Evolutionary conservation across 2,888 invertebrate species (phyloP).

Genomic region (Dryobota labecula): DNA sequence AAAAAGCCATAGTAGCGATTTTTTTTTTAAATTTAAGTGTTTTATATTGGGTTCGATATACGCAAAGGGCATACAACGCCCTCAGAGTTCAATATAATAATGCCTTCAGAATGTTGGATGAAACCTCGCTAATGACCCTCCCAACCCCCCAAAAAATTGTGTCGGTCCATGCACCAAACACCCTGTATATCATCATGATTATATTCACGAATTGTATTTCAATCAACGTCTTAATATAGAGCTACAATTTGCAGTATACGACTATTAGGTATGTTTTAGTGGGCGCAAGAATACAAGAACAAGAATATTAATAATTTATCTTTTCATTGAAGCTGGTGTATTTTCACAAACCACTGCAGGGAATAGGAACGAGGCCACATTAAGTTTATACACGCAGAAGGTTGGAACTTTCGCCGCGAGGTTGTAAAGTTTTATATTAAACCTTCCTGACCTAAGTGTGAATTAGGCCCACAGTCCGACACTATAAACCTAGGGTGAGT

Average conservation of each 20-base stretch:
- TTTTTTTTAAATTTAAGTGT: too few relatives aligned
- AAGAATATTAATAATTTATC: background rate
- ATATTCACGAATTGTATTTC: too few relatives aligned
- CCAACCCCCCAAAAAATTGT: too few relatives aligned
- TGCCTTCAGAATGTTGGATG: too few relatives aligned
- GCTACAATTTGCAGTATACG: background rate
- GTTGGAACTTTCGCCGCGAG: constrained; percentile 46
- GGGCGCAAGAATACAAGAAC: background rate
- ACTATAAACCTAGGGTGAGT: constrained; percentile 36
- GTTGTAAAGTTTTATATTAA: constrained; percentile 70
- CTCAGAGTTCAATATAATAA: too few relatives aligned
- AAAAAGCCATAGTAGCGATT: too few relatives aligned
- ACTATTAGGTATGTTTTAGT: background rate
- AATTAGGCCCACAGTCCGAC: constrained; percentile 28
- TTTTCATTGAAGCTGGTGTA: constrained; percentile 8
- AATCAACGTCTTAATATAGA: background rate
- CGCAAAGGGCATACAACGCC: too few relatives aligned
- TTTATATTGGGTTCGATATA: too few relatives aligned
- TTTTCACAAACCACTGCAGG: constrained; percentile 28
- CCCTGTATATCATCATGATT: too few relatives aligned
- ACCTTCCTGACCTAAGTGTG: constrained; percentile 49
- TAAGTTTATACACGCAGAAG: constrained; percentile 47
- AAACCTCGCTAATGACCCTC: too few relatives aligned
- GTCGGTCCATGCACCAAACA: too few relatives aligned
- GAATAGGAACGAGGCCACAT: constrained; percentile 45